Percentiles rank a stretch among this genome's conserved stretches.
These are phyloP conservation scores for Uloborus plumipes DNA, from an alignment of 2,888 invertebrate species.

Conservation along the genomic window DNA sequence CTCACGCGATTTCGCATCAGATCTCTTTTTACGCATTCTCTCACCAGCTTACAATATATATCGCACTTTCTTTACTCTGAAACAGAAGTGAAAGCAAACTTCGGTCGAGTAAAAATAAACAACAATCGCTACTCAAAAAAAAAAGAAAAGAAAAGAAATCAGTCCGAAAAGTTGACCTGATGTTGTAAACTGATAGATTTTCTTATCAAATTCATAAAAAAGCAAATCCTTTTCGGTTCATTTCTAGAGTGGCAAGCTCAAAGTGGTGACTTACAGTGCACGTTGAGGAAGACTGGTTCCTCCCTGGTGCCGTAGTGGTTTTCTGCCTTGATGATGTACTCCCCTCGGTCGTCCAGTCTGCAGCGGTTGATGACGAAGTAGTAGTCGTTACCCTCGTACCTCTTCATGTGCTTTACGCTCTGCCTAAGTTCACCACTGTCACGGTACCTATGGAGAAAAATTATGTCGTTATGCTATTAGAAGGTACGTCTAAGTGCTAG, in stretches of 20 bases:
- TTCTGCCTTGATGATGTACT: constrained; percentile 96
- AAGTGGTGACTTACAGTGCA: constrained; percentile 93
- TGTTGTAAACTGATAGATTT: neutral
- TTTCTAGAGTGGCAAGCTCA: neutral
- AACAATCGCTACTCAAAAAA: too few species aligned
- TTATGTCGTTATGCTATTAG: neutral
- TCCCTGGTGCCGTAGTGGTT: constrained; percentile 96
- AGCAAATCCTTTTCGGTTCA: too few species aligned
- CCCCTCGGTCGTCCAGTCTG: constrained; percentile 94
- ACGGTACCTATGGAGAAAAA: constrained; percentile 75
- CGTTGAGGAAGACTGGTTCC: constrained; percentile 96
- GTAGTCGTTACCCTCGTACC: constrained; percentile 95
- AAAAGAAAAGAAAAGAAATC: too few species aligned
- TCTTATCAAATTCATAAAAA: too few species aligned
- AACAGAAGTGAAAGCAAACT: too few species aligned
- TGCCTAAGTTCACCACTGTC: constrained; percentile 94
- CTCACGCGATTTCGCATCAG: too few species aligned
- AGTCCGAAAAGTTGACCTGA: too few species aligned
- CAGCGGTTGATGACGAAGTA: constrained; percentile 97
- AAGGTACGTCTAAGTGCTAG: neutral
- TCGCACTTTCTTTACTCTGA: too few species aligned
- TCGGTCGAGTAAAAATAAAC: too few species aligned
- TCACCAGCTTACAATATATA: too few species aligned
- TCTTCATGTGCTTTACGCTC: constrained; percentile 99
- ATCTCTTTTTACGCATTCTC: too few species aligned